These are phyloP conservation scores for Oopsacas minuta DNA, from an alignment of 37 sponge, comb jelly and placozoan genomes.

Conservation along the genomic window DNA sequence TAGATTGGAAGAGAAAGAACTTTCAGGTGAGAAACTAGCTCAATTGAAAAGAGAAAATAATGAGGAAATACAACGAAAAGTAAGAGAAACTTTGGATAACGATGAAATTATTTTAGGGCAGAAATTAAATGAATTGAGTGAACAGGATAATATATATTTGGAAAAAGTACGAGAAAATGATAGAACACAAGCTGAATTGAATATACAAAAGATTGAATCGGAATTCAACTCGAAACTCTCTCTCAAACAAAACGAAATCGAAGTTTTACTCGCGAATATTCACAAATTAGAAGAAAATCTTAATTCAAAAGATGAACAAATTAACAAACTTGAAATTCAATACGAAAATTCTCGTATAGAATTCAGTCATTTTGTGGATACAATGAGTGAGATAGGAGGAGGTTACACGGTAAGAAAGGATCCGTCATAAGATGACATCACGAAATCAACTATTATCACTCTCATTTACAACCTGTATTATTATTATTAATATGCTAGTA, in stretches of 20 bases:
- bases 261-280: not conserved
- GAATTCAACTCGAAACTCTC: not conserved
- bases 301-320: not conserved
- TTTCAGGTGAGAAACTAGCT: not conserved
- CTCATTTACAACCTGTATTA: not conserved
- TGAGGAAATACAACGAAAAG: not conserved
- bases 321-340: not conserved
- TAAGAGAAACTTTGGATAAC: not conserved
- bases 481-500: no score
- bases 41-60: not conserved
- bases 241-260: not conserved
- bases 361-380: slow-evolving; percentile 17
- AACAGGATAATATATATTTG: not conserved
- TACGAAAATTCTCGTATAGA: not conserved
- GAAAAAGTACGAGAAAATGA: not conserved
- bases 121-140: not conserved
- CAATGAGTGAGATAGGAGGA: not conserved
- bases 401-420: not conserved
- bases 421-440: not conserved
- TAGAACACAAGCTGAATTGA: not conserved
- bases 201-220: not conserved
- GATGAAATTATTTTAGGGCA: not conserved
- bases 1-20: not conserved
- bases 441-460: not conserved
- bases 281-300: not conserved